Percentiles rank a stretch among this genome's conserved stretches.
Evolutionary conservation across 1,140 invertebrate genomes (phyloP).

Genomic region (Parapsyche elsis): DNA sequence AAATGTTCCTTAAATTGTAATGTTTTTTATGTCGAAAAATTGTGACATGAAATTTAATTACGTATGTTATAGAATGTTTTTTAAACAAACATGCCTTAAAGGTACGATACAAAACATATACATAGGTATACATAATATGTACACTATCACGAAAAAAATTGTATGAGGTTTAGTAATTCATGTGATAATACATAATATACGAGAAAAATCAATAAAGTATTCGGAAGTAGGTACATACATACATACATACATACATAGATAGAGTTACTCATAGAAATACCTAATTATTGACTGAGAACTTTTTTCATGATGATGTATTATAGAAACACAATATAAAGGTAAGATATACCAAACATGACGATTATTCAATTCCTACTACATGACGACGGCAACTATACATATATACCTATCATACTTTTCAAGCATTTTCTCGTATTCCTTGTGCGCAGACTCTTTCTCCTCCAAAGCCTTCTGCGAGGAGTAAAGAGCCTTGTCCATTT

Average conservation of each 20-base stretch:
- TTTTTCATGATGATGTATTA: neutral
- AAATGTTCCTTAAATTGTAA: too few relatives aligned
- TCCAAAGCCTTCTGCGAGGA: constrained; percentile 84
- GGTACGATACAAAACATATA: neutral
- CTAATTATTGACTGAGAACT: neutral
- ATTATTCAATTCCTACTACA: constrained; percentile 57
- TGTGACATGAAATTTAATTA: too few relatives aligned
- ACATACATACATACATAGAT: too few relatives aligned
- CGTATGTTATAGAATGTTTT: neutral
- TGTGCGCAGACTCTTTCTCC: constrained; percentile 87
- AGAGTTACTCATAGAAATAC: too few relatives aligned
- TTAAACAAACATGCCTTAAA: neutral
- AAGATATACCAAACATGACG: constrained; percentile 27
- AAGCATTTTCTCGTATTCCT: constrained; percentile 91
- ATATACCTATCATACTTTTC: constrained; percentile 92
- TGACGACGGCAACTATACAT: constrained; percentile 61
- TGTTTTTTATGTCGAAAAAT: too few relatives aligned
- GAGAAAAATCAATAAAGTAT: too few relatives aligned
- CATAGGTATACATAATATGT: neutral
- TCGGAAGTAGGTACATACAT: too few relatives aligned
- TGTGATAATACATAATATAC: too few relatives aligned
- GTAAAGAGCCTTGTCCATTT: constrained; percentile 86
- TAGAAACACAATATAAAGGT: neutral
- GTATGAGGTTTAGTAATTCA: too few relatives aligned
- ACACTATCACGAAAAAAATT: neutral